Evolutionary conservation across 2,797 vertebrate species (phyloP), one percentile per base, ranked within the genome.

Genomic region (Tapirus indicus): DNA sequence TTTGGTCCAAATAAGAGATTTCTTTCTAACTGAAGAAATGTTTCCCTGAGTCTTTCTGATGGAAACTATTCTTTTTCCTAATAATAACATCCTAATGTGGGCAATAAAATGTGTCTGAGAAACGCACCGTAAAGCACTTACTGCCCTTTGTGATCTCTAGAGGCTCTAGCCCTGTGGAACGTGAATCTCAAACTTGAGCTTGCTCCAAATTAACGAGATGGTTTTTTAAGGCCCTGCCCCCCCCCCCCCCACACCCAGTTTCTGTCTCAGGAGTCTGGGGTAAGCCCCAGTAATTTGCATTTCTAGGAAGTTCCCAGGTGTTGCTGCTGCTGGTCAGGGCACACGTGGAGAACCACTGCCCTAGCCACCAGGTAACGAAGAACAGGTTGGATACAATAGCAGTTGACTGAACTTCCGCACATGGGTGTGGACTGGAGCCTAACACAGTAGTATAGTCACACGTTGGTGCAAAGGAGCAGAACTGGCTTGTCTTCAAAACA

Each of bases 361-460:
- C 47, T 58, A 7, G 16, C 66, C 41, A 4, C 17, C 12, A 11
- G 74, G 17, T 49, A 27, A 23, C 1, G 0, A 78, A 25, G 64
- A 41, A 11, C 35, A 74, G 74, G 69, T 25, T 35, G 41, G 44
- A 47, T 13, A 1, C 2, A 1, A 62, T 10, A 17, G 38, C 64
- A 49, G 3, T 18, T 38, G 78, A 35, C 7, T 23, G 14, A 7
- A 18, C 52, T 49, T 78, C 29, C 35, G 29, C 52, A 27, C 13
- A 11, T 21, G 74, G 27, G 32, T 16, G 18, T 49, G 10, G 23
- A 11, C 14, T 49, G 68, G 56, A 29, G 69, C 25, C 29, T 62
- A 7, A 54, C 16, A 12, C 68, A 35, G 12, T 7, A 16, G 25
- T 0, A 0, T 38, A 8, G 77, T 69, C 17, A 0, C 4, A 0